Conservation (phyloP, 2,797 vertebrate genomes). For the Percopsis omiscomaycus region DNA sequence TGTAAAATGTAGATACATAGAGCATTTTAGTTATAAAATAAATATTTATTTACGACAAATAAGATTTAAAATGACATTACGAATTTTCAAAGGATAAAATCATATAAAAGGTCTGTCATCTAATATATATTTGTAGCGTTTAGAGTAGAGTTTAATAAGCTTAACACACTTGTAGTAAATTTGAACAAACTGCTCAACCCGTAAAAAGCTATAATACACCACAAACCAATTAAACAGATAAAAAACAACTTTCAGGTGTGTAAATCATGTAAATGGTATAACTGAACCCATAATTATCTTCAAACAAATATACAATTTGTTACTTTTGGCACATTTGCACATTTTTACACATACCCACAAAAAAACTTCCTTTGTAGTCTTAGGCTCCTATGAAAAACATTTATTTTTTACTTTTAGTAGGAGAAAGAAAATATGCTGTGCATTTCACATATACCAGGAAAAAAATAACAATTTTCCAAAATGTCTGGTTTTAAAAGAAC, state of each 20-base stretch:
- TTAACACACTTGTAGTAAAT: too few species aligned
- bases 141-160: too few species aligned
- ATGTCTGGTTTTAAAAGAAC: conserved; percentile 8
- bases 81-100: too few species aligned
- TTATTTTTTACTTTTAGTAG: background rate
- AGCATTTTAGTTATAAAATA: background rate
- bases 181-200: too few species aligned
- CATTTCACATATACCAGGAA: background rate
- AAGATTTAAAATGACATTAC: too few species aligned
- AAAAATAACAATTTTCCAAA: background rate
- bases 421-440: background rate
- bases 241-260: conserved; percentile 9
- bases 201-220: background rate
- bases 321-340: conserved; percentile 20
- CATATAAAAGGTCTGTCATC: too few species aligned
- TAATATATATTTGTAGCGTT: too few species aligned
- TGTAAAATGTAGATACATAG: background rate
- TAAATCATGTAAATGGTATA: conserved; percentile 9
- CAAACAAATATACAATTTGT: conserved; percentile 2
- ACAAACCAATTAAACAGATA: background rate
- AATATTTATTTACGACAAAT: too few species aligned
- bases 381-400: background rate
- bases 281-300: background rate
- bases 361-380: conserved; percentile 4
- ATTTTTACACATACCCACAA: conserved; percentile 19